Percentiles rank a stretch among this genome's conserved stretches.
These are phyloP conservation scores for Gnatocerus cornutus DNA, from an alignment of 2,888 invertebrate genomes.

Conservation along the genomic window DNA sequence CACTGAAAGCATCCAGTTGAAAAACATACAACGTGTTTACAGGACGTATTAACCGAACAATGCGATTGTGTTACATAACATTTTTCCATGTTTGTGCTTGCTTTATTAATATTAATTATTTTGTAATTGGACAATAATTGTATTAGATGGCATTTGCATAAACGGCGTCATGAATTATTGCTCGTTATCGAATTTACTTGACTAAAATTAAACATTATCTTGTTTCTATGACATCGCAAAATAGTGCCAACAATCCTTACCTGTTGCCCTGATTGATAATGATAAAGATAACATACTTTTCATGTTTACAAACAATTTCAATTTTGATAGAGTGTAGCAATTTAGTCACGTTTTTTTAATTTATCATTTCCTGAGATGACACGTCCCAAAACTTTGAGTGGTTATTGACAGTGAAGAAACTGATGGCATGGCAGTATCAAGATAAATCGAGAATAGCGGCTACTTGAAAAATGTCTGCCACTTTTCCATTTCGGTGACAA, in stretches of 20 bases:
- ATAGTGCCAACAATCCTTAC: neutral
- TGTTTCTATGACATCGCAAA: too few species aligned
- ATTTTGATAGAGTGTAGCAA: constrained; percentile 14
- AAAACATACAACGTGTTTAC: constrained; percentile 57
- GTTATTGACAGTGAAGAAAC: neutral
- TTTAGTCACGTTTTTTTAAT: neutral
- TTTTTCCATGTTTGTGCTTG: constrained; percentile 41
- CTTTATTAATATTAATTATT: constrained; percentile 39
- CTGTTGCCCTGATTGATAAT: neutral
- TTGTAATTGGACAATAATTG: constrained; percentile 23
- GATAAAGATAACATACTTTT: constrained; percentile 33
- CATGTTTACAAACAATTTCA: constrained; percentile 27
- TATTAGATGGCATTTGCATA: constrained; percentile 14
- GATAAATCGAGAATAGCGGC: neutral
- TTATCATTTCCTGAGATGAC: too few species aligned
- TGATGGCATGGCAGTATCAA: too few species aligned
- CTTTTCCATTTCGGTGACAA: neutral
- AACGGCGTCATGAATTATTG: constrained; percentile 4
- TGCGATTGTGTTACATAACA: constrained; percentile 51
- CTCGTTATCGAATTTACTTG: neutral
- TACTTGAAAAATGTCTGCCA: neutral
- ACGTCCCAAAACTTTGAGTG: neutral
- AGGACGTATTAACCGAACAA: constrained; percentile 47
- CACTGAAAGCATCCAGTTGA: constrained; percentile 63
- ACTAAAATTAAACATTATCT: neutral